Conservation (phyloP, 2,797 vertebrate genomes). For the Paguma larvata region DNA sequence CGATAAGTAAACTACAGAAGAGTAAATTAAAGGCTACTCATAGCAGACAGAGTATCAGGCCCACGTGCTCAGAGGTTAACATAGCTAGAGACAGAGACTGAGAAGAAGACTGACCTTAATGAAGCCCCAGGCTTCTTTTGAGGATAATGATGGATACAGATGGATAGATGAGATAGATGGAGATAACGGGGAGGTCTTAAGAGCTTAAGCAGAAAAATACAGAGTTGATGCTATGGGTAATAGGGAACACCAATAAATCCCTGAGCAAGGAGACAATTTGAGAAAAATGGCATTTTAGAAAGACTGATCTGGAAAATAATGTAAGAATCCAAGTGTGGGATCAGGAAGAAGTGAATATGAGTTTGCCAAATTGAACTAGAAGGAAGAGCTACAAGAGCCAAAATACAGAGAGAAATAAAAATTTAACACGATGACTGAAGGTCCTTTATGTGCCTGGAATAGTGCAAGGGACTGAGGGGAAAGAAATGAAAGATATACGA, state of each 20-base stretch:
- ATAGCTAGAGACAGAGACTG: not conserved
- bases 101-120: not conserved
- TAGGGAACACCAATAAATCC: not conserved
- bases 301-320: not conserved
- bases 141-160: not conserved
- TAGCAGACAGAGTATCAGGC: not conserved
- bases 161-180: not conserved
- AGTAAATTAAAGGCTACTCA: not conserved
- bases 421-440: not conserved
- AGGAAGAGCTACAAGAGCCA: not conserved
- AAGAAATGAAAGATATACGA: not conserved
- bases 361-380: conserved; percentile 36
- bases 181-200: not conserved
- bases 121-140: not conserved
- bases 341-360: not conserved
- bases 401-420: not conserved
- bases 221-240: not conserved
- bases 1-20: not conserved
- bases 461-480: not conserved
- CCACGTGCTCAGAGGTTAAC: not conserved
- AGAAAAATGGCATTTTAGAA: conserved; percentile 27
- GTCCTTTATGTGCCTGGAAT: not conserved
- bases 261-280: not conserved
- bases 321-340: not conserved
- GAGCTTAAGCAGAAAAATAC: not conserved